Evolutionary conservation across 2,888 invertebrate genomes (phyloP), one percentile per base, ranked within the genome.

Genomic region (Sinopyrophorus schimmeli): DNA sequence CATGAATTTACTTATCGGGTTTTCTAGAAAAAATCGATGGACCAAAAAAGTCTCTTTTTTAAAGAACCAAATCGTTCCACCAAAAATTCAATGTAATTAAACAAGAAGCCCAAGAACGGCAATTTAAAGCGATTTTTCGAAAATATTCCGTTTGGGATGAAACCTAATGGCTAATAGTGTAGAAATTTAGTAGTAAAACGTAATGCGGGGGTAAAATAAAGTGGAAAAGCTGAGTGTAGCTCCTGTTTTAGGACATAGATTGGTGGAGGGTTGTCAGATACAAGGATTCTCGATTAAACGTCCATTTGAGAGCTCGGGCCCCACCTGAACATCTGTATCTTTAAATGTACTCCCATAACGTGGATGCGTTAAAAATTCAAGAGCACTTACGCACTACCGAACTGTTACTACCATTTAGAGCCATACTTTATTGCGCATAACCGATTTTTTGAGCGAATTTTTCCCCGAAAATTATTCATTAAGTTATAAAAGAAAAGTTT

Each of bases 201-300:
- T 28, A 15, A 14, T 11, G 24, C 3, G 7, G 20, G 11, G 23
- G 28, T 39, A 34, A 41, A 34, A 31, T 23, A 20, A 9, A 44
- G 12, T 17, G 31, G 31, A 24, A 26, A 38, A 43, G 23, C 23
- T 32, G 9, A 23, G 26, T 43, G 44, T 44, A 38, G 15, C 34
- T 9, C 23, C 17, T n/a, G 31, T 16, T 26, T 27, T 35, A 35
- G 42, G 31, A 38, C 12, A 40, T 47, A 34, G 41, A 41, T 41
- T 31, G 40, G 34, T 32, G 18, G 28, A 28, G 34, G 61, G 52
- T 55, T 57, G 55, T 56, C 57, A 55, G 58, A 60, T 68, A 70
- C 70, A 70, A 69, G 69, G 65, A 69, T 68, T 69, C 67, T 70
- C 70, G 70, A 70, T 70, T 70, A 70, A 62, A 64, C 60, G 54